Conservation (phyloP, 2,797 vertebrate genomes). For the Lemur catta region DNA sequence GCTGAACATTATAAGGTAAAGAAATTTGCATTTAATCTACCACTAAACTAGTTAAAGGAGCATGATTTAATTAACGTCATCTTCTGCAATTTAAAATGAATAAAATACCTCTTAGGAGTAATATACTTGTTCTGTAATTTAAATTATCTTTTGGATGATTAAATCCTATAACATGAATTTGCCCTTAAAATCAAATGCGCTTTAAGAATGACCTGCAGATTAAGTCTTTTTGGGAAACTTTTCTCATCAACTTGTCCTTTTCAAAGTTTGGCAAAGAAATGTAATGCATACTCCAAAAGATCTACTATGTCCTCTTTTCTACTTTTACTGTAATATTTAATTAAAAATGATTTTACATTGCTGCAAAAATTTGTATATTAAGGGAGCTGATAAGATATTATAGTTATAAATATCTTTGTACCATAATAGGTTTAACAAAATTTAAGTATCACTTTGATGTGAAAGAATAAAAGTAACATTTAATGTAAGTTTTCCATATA, state of each 20-base stretch:
- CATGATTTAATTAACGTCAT: not conserved
- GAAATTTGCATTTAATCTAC: not conserved
- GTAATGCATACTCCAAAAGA: not conserved
- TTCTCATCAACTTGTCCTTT: not conserved
- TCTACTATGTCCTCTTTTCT: not conserved
- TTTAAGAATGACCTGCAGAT: not conserved
- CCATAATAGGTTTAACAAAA: not conserved
- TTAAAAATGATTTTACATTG: not conserved
- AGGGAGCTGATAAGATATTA: not conserved
- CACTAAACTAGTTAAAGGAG: not conserved
- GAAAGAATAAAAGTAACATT: not conserved
- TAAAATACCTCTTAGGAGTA: not conserved
- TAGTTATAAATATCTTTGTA: not conserved
- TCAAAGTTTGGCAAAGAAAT: not conserved
- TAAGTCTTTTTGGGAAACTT: not conserved
- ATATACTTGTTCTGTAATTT: not conserved
- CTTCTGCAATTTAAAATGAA: not conserved
- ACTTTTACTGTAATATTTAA: not conserved
- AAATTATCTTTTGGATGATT: not conserved
- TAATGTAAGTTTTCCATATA: not conserved
- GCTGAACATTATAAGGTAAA: not conserved
- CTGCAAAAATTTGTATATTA: not conserved
- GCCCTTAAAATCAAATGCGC: not conserved
- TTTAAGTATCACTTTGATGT: not conserved
- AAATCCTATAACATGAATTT: not conserved